Evolutionary conservation across 1,140 invertebrate species (phyloP).

Genomic region (Rhopalosiphum padi): DNA sequence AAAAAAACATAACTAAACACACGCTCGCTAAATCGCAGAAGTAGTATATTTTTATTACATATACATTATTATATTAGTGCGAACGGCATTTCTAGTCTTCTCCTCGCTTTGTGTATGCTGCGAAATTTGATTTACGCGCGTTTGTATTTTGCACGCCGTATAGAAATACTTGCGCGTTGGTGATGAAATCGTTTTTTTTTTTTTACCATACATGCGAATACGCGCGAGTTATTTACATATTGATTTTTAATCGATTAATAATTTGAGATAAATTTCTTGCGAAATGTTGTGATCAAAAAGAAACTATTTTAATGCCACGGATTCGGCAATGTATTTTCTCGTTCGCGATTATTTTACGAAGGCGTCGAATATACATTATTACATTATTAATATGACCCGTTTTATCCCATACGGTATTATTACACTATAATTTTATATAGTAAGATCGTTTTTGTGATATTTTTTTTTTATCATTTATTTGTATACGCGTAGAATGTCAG

Average conservation of each 20-base stretch:
- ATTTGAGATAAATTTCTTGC: background rate
- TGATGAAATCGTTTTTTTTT: background rate
- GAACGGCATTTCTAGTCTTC: background rate
- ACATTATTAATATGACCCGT: background rate
- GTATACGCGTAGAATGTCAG: background rate
- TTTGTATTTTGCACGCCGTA: background rate
- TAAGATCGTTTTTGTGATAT: background rate
- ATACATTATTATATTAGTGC: background rate
- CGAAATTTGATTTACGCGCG: constrained; percentile 17
- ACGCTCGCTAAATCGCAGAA: background rate
- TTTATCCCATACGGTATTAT: background rate
- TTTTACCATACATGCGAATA: background rate
- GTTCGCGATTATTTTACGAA: background rate
- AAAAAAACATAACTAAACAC: background rate
- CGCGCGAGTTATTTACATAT: background rate
- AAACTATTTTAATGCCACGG: background rate
- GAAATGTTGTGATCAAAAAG: background rate
- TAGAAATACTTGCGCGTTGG: background rate
- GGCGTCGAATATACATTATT: background rate
- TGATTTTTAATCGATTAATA: background rate
- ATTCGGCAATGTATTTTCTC: background rate
- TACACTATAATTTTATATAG: background rate
- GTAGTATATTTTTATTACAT: background rate
- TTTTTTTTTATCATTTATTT: background rate
- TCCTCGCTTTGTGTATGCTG: background rate